Conservation (phyloP, 2,113 vertebrate genomes). For the Tragelaphus buxtoni region DNA sequence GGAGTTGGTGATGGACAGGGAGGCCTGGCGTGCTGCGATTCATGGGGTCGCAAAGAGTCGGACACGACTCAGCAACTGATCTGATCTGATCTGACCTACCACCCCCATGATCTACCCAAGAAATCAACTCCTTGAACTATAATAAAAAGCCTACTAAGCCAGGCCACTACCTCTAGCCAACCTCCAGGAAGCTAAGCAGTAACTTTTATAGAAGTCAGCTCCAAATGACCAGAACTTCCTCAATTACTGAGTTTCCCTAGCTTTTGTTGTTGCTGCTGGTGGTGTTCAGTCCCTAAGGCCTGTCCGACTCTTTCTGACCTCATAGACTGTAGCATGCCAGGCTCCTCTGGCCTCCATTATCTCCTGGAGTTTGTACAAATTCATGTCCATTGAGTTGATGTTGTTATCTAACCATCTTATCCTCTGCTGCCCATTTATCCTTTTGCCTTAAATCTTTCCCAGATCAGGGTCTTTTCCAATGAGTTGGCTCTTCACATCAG, state of each 20-base stretch:
- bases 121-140: background rate
- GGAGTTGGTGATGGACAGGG: too few relatives aligned
- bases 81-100: too few relatives aligned
- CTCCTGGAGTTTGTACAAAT: background rate
- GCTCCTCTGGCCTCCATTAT: background rate
- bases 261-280: background rate
- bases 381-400: background rate
- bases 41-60: too few relatives aligned
- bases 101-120: background rate
- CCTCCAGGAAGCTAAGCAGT: background rate
- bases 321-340: background rate
- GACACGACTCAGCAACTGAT: too few relatives aligned
- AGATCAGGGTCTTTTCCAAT: background rate
- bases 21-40: too few relatives aligned
- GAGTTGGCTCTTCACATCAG: background rate
- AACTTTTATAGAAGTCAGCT: background rate
- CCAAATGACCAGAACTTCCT: background rate
- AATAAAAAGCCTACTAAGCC: background rate
- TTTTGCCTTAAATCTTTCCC: background rate
- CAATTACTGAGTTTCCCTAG: background rate
- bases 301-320: background rate
- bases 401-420: background rate
- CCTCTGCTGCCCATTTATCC: background rate
- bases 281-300: background rate
- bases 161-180: background rate